phyloP scores from a whole-genome alignment of 2,797 vertebrate genomes.

The Schizothorax lantsangensis region DNA sequence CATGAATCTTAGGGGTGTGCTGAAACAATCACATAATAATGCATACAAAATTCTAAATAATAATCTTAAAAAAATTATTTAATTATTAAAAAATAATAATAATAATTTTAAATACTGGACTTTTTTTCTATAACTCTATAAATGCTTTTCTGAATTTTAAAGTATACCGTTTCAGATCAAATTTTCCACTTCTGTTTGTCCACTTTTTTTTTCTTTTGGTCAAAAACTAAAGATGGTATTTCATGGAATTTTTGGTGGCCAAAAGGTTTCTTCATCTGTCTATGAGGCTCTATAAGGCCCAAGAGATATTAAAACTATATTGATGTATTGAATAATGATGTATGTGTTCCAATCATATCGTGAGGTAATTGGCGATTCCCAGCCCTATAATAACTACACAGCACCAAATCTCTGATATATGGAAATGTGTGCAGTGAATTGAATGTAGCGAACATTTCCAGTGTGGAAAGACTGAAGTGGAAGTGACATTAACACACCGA shows the following conservation, averaged over 20 bases:
- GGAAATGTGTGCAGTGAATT: not conserved
- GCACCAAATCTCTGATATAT: constrained; percentile 7
- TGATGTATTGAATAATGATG: not conserved
- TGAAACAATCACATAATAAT: not conserved
- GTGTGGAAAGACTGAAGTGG: constrained; percentile 39
- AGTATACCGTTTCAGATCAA: not conserved
- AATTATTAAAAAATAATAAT: not conserved
- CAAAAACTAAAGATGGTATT: not conserved
- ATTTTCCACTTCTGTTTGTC: not conserved
- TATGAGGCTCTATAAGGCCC: not conserved
- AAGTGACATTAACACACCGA: constrained; percentile 58
- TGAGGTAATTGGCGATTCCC: not conserved
- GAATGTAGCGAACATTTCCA: constrained; percentile 4
- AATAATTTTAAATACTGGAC: not conserved
- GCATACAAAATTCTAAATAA: not conserved
- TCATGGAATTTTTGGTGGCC: not conserved
- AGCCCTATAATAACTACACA: not conserved
- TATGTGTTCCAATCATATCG: not conserved
- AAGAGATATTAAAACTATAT: not conserved
- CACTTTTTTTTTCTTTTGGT: not conserved
- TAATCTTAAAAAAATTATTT: not conserved
- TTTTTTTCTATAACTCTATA: not conserved
- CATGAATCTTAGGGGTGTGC: not conserved
- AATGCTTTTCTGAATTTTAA: not conserved
- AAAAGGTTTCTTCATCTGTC: not conserved